Percentiles rank a stretch among this genome's conserved stretches.
Conservation (phyloP, 2,888 invertebrate species). For the Anodontia alba region DNA sequence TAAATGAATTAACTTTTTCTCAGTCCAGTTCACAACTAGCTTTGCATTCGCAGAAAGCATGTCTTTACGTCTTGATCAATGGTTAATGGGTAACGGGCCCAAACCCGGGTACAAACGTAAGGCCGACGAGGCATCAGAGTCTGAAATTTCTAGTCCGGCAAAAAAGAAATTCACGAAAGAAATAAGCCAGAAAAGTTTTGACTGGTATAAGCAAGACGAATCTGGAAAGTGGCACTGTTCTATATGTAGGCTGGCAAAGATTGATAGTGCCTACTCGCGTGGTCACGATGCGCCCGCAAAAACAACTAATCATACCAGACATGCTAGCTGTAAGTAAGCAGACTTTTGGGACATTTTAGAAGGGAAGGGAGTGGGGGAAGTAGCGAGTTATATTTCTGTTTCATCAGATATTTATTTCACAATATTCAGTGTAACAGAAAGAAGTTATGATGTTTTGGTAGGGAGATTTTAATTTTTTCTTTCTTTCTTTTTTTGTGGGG, state of each 20-base stretch:
- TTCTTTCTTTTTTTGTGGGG: not conserved
- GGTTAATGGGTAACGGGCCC: not conserved
- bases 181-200: constrained; percentile 19
- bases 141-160: constrained; percentile 1
- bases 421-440: not conserved
- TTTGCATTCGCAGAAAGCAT: too few species aligned
- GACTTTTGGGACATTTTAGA: not conserved
- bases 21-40: too few species aligned
- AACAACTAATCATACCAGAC: constrained; percentile 40
- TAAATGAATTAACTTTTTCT: too few species aligned
- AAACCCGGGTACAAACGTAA: constrained; percentile 15
- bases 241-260: constrained; percentile 14
- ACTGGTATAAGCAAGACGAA: constrained; percentile 32
- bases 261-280: constrained; percentile 23
- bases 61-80: too few species aligned
- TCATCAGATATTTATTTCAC: not conserved
- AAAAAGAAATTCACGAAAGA: constrained; percentile 25
- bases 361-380: not conserved
- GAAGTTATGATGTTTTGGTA: not conserved
- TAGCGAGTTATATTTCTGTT: not conserved
- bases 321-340: constrained; percentile 30
- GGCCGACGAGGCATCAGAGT: not conserved
- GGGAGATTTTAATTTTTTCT: not conserved
- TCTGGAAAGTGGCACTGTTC: constrained; percentile 32
- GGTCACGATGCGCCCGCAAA: constrained; percentile 34